A percentile compares a stretch with the other conserved stretches of the same genome.
Conservation (phyloP, 1,140 invertebrate species). For the Tribolium madens region DNA sequence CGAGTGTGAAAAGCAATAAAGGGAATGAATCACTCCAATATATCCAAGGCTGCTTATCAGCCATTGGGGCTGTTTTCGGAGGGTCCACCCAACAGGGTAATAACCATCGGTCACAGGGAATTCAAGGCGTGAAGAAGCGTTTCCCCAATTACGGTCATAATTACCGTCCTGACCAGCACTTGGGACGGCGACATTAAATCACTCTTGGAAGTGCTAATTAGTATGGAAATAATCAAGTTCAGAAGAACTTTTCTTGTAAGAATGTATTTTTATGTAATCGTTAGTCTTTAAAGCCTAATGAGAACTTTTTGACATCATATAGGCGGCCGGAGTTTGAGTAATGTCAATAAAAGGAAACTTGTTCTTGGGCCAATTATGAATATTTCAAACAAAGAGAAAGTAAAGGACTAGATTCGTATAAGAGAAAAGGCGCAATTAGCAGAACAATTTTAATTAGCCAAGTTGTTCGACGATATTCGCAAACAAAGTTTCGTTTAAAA, state of each 20-base stretch:
- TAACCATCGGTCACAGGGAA: conserved; percentile 42
- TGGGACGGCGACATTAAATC: conserved; percentile 23
- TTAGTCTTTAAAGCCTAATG: background rate
- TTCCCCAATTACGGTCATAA: conserved; percentile 40
- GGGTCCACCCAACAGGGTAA: conserved; percentile 21
- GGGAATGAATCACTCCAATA: conserved; percentile 27
- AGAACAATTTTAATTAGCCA: conserved; percentile 51
- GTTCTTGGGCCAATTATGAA: conserved; percentile 27
- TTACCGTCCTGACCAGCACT: conserved; percentile 32
- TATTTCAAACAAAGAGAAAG: conserved; percentile 34
- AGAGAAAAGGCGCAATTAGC: conserved; percentile 46
- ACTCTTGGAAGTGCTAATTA: background rate
- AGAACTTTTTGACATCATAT: background rate
- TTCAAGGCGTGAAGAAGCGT: conserved; percentile 42
- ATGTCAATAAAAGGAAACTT: conserved; percentile 21
- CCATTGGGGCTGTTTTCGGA: background rate
- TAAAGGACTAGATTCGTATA: conserved; percentile 22
- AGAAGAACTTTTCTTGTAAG: too few relatives aligned
- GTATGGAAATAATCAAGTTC: background rate
- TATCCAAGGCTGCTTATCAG: background rate
- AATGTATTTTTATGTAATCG: background rate
- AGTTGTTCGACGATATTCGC: conserved; percentile 47
- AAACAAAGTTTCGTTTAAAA: conserved; percentile 48
- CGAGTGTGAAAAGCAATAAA: conserved; percentile 28
- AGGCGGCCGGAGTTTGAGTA: background rate